Base-by-base conservation (phyloP, 2,113 vertebrate species). In the Rostratula benghalensis region DNA sequence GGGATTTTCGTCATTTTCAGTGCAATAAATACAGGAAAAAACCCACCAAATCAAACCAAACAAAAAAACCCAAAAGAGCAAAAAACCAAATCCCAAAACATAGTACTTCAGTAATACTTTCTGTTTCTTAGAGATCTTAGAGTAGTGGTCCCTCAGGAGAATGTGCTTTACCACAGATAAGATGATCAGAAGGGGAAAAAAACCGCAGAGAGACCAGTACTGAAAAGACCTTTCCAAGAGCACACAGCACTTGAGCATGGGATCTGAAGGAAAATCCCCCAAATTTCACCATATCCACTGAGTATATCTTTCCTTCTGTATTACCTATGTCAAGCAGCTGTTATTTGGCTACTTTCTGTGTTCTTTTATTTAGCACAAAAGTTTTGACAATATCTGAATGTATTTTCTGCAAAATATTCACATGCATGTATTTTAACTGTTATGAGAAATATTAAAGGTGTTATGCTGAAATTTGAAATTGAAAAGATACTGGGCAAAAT, bases 81-180 rank as follows among this genome's bases (percentile, higher is more conserved):
- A 7, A 4, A 45, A 19, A 1, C 4, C 15, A 27, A 63, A 59
- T 14, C 57, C 37, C 6, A 64, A 82, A 2, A 21, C 0, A 0
- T 27, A 13, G 7, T 37, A 31, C 9, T 54, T n/a, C 39, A 68
- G 2, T 35, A 79, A 56, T 43, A 19, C 8, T 81, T 90, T 5
- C 21, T 68, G 7, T 7, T 43, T 87, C 27, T 75, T 78, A 46
- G 53, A 51, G 10, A 51, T 12, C 31, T 51, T 20, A 78, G 31
- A 63, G 31, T 17, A 2, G 5, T 67, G 3, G 4, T 60, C 53
- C 33, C 60, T 11, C 19, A 48, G 35, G 10, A 76, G 3, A 56
- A 22, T 28, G 3, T 9, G 3, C 28, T 89, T 87, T 64, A 31
- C 50, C 50, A 35, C 12, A 59, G 33, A 54, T 59, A 22, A 23